Base-by-base conservation (phyloP, 2,888 invertebrate genomes). In the Gnatocerus cornutus region DNA sequence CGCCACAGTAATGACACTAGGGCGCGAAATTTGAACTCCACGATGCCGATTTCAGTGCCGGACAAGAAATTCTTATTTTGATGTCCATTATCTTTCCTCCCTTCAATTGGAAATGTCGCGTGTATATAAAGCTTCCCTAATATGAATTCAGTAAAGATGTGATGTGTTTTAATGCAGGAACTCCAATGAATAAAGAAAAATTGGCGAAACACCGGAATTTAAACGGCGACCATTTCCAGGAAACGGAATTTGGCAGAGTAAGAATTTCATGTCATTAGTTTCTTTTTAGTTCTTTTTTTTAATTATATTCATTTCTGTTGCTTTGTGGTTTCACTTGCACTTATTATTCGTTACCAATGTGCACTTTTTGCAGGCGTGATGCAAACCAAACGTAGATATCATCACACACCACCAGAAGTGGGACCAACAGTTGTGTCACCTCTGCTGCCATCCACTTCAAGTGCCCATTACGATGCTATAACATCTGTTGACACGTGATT, bases 181-280 rank as follows among this genome's bases (percentile, higher is more conserved):
- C 93, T 75, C 93, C 93, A 76, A 91, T 93, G 87, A 93, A 93
- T 88, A 92, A 90, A 87, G 91, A 91, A 87, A 93, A 93, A 88
- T 87, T 93, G 87, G 92, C 91, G 84, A 92, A 92, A 86, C 91
- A 92, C 85, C 86, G 89, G 87, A 89, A 90, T 85, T 89, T 91
- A 80, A 90, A 90, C 84, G 90, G 91, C 88, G 87, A 88, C 83
- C 88, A 88, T 82, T 90, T 91, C 79, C 92, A 92, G 85, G 93
- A 93, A 87, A 93, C 93, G 74, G 91, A 92, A 79, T 88, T 93
- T 84, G 92, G 91, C 85, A 89, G 92, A 90, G 93, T 93, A 93
- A 91, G 91, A 85, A 77, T 77, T 78, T 74, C 67, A 67, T 83
- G 83, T 79, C 82, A n/a, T n/a, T n/a, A n/a, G n/a, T n/a, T 48